phyloP scores from a whole-genome alignment of 2,888 invertebrate genomes.

The Drosophila setosimentum region DNA sequence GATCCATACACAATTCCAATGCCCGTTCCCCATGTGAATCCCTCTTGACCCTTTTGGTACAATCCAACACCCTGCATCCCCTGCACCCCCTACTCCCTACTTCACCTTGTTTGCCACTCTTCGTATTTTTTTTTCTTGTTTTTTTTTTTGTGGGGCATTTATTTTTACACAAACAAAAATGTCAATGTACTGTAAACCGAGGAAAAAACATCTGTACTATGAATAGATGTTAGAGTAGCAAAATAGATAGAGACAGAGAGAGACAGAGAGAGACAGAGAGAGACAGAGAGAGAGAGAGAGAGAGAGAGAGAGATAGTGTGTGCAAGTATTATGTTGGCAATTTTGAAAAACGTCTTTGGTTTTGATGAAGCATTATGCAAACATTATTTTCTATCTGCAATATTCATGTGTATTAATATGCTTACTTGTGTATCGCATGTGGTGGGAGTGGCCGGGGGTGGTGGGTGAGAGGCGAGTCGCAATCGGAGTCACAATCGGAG shows the following conservation, averaged over 20 bases:
- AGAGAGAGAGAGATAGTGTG: neutral
- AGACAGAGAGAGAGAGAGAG: neutral
- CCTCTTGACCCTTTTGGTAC: slow-evolving; percentile 41
- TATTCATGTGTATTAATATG: slow-evolving; percentile 1
- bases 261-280: neutral
- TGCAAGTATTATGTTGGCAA: slow-evolving; percentile 41
- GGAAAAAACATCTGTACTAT: neutral
- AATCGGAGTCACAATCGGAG: neutral
- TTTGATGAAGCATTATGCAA: slow-evolving; percentile 51
- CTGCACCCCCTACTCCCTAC: neutral
- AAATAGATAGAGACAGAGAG: neutral
- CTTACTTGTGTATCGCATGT: neutral
- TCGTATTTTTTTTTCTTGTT: too few species aligned
- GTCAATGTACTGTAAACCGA: slow-evolving; percentile 48
- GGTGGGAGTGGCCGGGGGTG: neutral
- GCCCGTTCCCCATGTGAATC: slow-evolving; percentile 30
- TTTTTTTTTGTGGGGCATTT: slow-evolving; percentile 35
- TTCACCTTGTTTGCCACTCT: neutral
- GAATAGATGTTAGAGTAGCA: neutral
- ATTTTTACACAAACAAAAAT: slow-evolving; percentile 57
- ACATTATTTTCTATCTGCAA: slow-evolving; percentile 37
- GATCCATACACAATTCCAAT: slow-evolving; percentile 31
- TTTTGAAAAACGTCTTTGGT: slow-evolving; percentile 36
- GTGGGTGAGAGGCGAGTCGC: neutral
- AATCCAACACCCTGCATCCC: neutral